Percentiles rank a stretch among this genome's conserved stretches.
These are phyloP conservation scores for Hiodon alosoides DNA, from an alignment of 2,113 vertebrate species.

Conservation along the genomic window DNA sequence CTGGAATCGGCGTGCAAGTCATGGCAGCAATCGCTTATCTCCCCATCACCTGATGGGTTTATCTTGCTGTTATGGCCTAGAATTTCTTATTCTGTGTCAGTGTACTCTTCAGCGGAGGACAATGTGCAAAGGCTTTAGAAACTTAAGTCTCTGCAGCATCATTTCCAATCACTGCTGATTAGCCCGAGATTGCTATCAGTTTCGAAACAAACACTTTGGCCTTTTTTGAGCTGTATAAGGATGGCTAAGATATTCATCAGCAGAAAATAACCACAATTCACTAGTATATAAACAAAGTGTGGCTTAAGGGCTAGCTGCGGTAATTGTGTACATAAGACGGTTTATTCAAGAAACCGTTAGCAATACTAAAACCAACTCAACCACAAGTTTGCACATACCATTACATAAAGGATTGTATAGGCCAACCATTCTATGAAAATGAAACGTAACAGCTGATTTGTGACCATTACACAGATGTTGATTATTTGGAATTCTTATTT, in stretches of 20 bases:
- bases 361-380: neutral
- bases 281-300: conserved; percentile 3
- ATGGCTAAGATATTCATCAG: conserved; percentile 7
- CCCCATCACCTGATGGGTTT: conserved; percentile 38
- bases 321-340: neutral
- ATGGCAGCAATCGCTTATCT: conserved; percentile 51
- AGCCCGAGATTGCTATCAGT: conserved; percentile 6
- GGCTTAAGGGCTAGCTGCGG: neutral
- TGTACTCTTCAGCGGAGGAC: conserved; percentile 26
- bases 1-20: conserved; percentile 43
- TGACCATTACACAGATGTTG: neutral
- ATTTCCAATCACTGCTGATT: conserved; percentile 16
- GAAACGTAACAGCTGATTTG: neutral
- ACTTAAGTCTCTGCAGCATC: neutral
- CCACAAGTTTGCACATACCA: neutral
- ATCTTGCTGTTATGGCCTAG: conserved; percentile 42
- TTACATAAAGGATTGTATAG: neutral
- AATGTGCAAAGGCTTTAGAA: conserved; percentile 1
- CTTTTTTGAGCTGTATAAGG: conserved; percentile 20
- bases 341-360: neutral
- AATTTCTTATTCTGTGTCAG: conserved; percentile 48
- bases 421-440: neutral
- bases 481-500: too few species aligned
- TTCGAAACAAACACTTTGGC: conserved; percentile 11
- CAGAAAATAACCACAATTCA: conserved; percentile 8